Evolutionary conservation across 2,113 vertebrate species (phyloP), one percentile per base, ranked within the genome.

Genomic region (Muntiacus muntjak): DNA sequence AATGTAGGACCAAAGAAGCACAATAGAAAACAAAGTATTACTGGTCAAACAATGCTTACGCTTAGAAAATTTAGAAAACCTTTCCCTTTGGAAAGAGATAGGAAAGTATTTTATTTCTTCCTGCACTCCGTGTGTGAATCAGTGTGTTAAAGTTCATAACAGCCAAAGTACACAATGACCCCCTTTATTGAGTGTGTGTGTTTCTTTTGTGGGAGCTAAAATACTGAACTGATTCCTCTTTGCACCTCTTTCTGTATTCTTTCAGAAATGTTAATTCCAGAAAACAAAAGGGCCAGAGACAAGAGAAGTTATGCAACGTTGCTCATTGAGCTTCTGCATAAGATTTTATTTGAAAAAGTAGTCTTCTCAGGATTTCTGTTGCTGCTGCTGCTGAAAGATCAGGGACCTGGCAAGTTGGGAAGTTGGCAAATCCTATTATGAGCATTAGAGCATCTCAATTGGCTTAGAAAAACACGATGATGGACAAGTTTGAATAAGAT

Each of bases 241-340:
- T 62, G 43, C 2, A 50, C 1, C 25, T 86, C 28, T 81, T 91
- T 96, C 52, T 89, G 23, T 81, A 82, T 62, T 89, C 28, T 52
- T 94, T 93, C 11, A 52, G 57, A 94, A 95, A 96, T 84, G n/a
- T 95, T 87, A 84, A 91, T 74, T 83, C 9, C 47, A 45, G 55
- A 79, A 91, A 94, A 8, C 36, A 47, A 30, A 33, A 95, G 40
- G 4, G 2, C 52, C 12, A 30, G 87, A 76, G 47, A 55, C 3
- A 71, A 57, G 19, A 40, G 25, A 47, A 76, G 19, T n/a, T 10
- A 12, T 58, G 47, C 5, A 23, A n/a, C 26, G 0, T 28, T 64
- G 50, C 28, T 12, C 74, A 40, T 0, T 30, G 30, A 7, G 5
- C 6, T 78, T 55, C 25, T 71, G 57, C 1, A 2, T n/a, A 78